Conservation (phyloP, 2,888 invertebrate species). For the Tanypteryx hageni region DNA sequence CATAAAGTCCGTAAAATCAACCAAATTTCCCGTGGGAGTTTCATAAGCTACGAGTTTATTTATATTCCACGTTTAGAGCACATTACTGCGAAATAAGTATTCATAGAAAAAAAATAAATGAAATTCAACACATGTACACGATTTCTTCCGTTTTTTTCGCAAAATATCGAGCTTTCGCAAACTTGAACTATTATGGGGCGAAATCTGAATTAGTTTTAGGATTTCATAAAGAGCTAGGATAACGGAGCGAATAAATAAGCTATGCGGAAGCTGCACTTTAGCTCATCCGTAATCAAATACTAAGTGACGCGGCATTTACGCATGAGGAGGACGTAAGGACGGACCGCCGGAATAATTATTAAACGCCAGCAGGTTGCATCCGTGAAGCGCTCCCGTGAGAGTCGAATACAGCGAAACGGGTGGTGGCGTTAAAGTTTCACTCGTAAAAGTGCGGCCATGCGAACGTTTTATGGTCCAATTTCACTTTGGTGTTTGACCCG, state of each 20-base stretch:
- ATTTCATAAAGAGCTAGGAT: too few species aligned
- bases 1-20: too few species aligned
- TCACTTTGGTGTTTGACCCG: not conserved
- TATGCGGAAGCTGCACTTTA: not conserved
- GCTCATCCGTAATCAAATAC: not conserved
- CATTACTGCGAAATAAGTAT: too few species aligned
- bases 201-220: too few species aligned
- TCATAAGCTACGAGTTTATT: too few species aligned
- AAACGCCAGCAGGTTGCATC: constrained; percentile 8
- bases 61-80: too few species aligned
- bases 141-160: too few species aligned
- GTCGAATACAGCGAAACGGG: not conserved
- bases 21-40: too few species aligned
- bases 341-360: not conserved
- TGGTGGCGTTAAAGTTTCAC: not conserved
- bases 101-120: too few species aligned
- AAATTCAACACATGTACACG: too few species aligned
- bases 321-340: not conserved
- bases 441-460: not conserved
- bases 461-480: constrained; percentile 2
- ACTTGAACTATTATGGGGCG: too few species aligned
- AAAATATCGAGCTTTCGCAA: too few species aligned
- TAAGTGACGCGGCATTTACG: not conserved
- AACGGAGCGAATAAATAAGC: not conserved
- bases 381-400: not conserved